Percentiles rank a stretch among this genome's conserved stretches.
Evolutionary conservation across 2,888 invertebrate genomes (phyloP).

Genomic region (Drosophila subquinaria): DNA sequence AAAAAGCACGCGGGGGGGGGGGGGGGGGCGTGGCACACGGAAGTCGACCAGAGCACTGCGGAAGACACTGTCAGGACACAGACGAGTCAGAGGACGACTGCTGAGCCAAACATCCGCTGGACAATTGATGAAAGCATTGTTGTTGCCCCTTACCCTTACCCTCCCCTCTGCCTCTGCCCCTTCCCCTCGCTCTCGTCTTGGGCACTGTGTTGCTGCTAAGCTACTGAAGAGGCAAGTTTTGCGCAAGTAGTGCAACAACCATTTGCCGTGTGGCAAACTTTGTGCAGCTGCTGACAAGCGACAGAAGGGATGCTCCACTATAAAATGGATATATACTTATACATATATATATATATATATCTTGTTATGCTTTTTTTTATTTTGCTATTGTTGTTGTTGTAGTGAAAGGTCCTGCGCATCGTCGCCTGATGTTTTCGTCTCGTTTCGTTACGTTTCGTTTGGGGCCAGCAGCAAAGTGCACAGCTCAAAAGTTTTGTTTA

Average conservation of each 20-base stretch:
- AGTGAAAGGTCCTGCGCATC: conserved; percentile 53
- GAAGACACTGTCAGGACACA: conserved; percentile 46
- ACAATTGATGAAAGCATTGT: conserved; percentile 78
- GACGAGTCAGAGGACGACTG: conserved; percentile 28
- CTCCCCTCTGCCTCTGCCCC: not conserved
- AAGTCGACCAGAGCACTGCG: conserved; percentile 61
- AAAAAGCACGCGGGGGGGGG: conserved; percentile 5
- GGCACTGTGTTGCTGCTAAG: not conserved
- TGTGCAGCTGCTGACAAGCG: conserved; percentile 69
- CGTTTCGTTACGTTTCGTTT: conserved; percentile 51
- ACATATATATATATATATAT: conserved; percentile 7
- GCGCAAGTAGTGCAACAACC: conserved; percentile 55
- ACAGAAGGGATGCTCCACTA: conserved; percentile 12
- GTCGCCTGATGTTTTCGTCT: conserved; percentile 60
- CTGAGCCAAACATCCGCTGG: conserved; percentile 78
- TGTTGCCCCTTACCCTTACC: conserved; percentile 38
- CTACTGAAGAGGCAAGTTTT: conserved; percentile 56
- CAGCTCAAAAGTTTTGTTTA: conserved; percentile 79
- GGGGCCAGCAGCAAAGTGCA: conserved; percentile 75
- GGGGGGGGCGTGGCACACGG: conserved; percentile 45
- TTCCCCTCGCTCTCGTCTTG: not conserved
- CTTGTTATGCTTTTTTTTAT: not conserved
- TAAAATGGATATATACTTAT: not conserved
- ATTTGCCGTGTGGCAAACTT: conserved; percentile 79
- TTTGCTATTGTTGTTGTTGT: not conserved